Evolutionary conservation across 92 coral and sea anemone genomes (phyloP).

Genomic region (Parazoanthus swiftii): DNA sequence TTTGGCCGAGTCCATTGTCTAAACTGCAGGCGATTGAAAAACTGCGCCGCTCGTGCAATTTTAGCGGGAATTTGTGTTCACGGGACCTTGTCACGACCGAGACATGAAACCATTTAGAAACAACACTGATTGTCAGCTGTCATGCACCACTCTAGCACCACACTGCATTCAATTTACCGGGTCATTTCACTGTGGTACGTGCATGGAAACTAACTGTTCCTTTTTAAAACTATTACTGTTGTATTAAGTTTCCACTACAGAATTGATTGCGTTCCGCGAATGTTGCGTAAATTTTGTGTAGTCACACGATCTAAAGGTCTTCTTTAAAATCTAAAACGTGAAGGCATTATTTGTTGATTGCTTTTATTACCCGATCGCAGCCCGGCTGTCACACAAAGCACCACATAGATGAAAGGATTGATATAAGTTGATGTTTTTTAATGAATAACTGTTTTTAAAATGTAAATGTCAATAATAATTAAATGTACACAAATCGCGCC

Average conservation of each 20-base stretch:
- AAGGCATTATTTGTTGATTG: constrained; percentile 24
- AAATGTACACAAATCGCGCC: constrained; percentile 24
- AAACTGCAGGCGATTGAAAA: neutral
- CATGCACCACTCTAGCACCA: constrained; percentile 14
- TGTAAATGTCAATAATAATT: constrained; percentile 14
- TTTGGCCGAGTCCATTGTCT: constrained; percentile 32
- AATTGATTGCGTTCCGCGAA: constrained; percentile 39
- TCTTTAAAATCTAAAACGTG: constrained; percentile 2
- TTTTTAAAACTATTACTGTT: constrained; percentile 22
- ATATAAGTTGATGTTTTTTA: neutral
- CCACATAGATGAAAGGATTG: constrained; percentile 40
- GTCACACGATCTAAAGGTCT: constrained; percentile 23
- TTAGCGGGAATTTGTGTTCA: constrained; percentile 41
- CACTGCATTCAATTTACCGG: constrained; percentile 15
- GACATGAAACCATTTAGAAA: constrained; percentile 28
- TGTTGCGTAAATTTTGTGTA: constrained; percentile 14
- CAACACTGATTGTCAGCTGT: constrained; percentile 34
- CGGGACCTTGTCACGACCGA: constrained; percentile 21
- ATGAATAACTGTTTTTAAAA: neutral
- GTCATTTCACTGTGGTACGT: constrained; percentile 26
- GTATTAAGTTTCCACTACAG: constrained; percentile 18
- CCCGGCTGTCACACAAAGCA: constrained; percentile 34
- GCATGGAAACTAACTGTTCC: constrained; percentile 12
- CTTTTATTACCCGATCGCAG: neutral
- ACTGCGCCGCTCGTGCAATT: constrained; percentile 25